A percentile compares a stretch with the other conserved stretches of the same genome.
phyloP scores from a whole-genome alignment of 1,140 invertebrate genomes.

The Stegodyphus dumicola region DNA sequence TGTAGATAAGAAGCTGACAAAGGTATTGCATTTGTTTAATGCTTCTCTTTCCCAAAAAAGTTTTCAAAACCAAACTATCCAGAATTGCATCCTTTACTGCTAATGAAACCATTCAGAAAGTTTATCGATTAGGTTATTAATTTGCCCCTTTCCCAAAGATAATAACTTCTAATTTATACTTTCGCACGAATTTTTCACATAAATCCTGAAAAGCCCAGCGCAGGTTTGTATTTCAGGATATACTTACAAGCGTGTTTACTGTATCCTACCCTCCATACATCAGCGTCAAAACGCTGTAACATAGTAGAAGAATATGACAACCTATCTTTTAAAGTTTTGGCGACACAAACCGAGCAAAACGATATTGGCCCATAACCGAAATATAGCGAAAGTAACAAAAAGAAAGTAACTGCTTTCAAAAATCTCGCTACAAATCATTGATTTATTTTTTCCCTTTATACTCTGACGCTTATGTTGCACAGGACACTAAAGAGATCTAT shows the following conservation, averaged over 20 bases:
- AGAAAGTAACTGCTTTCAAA: conserved; percentile 18
- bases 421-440: conserved; percentile 37
- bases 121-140: conserved; percentile 46
- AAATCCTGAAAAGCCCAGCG: conserved; percentile 22
- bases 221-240: conserved; percentile 10
- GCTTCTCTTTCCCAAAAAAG: too few relatives aligned
- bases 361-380: neutral
- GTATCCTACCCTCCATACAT: conserved; percentile 2
- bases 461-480: conserved; percentile 5
- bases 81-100: neutral
- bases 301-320: conserved; percentile 28
- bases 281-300: conserved; percentile 28
- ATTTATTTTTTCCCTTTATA: conserved; percentile 13
- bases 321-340: conserved; percentile 27
- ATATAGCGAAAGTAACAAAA: neutral
- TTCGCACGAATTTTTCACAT: conserved; percentile 45
- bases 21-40: too few relatives aligned
- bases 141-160: conserved; percentile 12
- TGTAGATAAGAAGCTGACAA: too few relatives aligned
- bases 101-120: neutral
- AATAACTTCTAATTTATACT: conserved; percentile 51
- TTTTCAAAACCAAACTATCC: too few relatives aligned
- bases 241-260: neutral
- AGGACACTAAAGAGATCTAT: neutral
- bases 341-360: neutral